A percentile compares a stretch with the other conserved stretches of the same genome.
phyloP scores from a whole-genome alignment of 2,113 vertebrate species.

The Suncus etruscus region DNA sequence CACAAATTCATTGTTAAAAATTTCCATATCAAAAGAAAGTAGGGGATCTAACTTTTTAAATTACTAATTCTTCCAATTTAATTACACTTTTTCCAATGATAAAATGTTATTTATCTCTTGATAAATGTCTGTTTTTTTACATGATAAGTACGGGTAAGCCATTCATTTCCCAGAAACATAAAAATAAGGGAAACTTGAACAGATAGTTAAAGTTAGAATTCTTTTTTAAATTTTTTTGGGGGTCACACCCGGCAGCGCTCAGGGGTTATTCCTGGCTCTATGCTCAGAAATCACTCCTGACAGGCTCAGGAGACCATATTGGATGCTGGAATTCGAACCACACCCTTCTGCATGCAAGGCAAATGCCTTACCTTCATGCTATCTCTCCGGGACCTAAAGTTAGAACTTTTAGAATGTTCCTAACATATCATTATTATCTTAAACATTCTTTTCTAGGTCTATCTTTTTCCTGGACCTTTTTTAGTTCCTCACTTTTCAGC shows the following conservation, averaged over 20 bases:
- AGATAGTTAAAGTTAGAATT: neutral
- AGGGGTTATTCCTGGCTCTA: too few species aligned
- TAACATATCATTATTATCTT: neutral
- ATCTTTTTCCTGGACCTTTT: constrained; percentile 3
- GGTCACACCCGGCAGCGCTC: too few species aligned
- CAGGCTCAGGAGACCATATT: too few species aligned
- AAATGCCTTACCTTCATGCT: too few species aligned
- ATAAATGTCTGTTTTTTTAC: neutral
- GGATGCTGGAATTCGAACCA: too few species aligned
- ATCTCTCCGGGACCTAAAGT: neutral
- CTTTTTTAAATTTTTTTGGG: neutral
- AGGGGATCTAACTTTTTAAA: neutral
- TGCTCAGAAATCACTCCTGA: too few species aligned
- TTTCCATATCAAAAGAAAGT: constrained; percentile 57
- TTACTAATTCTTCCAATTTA: neutral
- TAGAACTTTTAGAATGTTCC: constrained; percentile 27
- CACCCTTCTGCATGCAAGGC: too few species aligned
- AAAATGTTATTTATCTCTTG: neutral
- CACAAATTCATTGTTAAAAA: neutral
- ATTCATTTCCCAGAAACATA: neutral
- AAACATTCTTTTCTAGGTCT: neutral
- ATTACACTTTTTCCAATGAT: constrained; percentile 13
- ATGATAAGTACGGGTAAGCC: neutral
- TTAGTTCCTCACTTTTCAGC: neutral
- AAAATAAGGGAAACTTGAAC: neutral